Base-by-base conservation (phyloP, 1,140 invertebrate species). In the Meloidogyne chitwoodi region DNA sequence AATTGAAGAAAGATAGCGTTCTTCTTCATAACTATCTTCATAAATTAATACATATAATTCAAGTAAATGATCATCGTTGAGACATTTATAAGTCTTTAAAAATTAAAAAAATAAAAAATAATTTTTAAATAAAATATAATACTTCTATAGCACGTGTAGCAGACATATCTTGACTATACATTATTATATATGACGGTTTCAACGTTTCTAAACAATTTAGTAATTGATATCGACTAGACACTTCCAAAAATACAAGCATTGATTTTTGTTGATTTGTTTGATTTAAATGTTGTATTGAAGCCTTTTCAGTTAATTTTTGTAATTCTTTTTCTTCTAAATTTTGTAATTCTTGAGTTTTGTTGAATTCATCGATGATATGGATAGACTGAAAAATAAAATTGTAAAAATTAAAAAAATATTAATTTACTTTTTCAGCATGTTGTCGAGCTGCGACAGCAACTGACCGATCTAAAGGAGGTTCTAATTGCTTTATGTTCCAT, bases 11-110 rank as follows among this genome's bases (percentile, higher is more conserved):
- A 84, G 74, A 75, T 85, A 85, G 14, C 82, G 80, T 67, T 85
- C 83, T 69, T 84, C 83, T 78, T 84, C 83, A 19, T 80, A 80
- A 41, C 83, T 86, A 31, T 81, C 75, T 27, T 72, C 66, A 72
- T 85, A 85, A 67, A 81, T 82, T 34, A 84, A 64, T 63, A 80
- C 34, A 61, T 82, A 85, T 27, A 84, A 26, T 61, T 67, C 34
- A 10, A 85, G 24, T 19, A 29, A n/a, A 29, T 73, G 64, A 14
- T 77, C 67, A 16, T 56, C 31, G 62, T 85, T 61, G n/a, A 78
- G 68, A 29, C 82, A 83, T 70, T 83, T 81, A 48, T 78, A 85
- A 6, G 79, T 74, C 82, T 83, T 62, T 73, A 82, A 81, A 76
- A 19, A 73, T 3, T 27, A 73, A 66, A 22, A 29, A 65, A 62